Evolutionary conservation across 1,140 invertebrate genomes (phyloP).

Genomic region (Bombus confusus): DNA sequence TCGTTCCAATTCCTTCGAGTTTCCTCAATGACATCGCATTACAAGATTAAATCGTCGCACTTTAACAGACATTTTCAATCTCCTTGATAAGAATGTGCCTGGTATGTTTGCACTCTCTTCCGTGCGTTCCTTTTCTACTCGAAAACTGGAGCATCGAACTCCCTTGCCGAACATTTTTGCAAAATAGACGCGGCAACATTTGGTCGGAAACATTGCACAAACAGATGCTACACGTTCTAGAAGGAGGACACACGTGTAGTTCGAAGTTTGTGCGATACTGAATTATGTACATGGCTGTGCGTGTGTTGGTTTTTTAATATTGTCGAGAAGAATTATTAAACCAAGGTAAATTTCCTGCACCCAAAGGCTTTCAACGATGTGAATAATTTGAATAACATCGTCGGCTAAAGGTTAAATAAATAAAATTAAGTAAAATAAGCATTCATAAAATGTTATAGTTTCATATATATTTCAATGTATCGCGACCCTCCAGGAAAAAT

Average conservation of each 20-base stretch:
- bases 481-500: too few species aligned
- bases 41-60: constrained; percentile 67
- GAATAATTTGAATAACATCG: too few species aligned
- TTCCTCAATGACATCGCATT: constrained; percentile 63
- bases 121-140: constrained; percentile 13
- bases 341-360: too few species aligned
- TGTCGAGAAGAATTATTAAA: too few species aligned
- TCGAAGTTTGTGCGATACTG: too few species aligned
- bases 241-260: neutral
- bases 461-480: too few species aligned
- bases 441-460: too few species aligned
- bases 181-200: constrained; percentile 41
- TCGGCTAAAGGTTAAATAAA: too few species aligned
- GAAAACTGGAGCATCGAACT: constrained; percentile 55
- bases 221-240: constrained; percentile 4
- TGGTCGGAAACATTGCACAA: constrained; percentile 24
- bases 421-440: too few species aligned
- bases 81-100: constrained; percentile 44
- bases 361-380: too few species aligned
- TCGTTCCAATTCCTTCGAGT: constrained; percentile 63
- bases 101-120: constrained; percentile 46
- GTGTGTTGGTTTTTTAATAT: too few species aligned
- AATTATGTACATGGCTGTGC: too few species aligned
- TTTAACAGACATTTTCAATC: constrained; percentile 72
- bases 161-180: constrained; percentile 48